Evolutionary conservation across 2,113 vertebrate species (phyloP).

Genomic region (Charadrius vociferus): DNA sequence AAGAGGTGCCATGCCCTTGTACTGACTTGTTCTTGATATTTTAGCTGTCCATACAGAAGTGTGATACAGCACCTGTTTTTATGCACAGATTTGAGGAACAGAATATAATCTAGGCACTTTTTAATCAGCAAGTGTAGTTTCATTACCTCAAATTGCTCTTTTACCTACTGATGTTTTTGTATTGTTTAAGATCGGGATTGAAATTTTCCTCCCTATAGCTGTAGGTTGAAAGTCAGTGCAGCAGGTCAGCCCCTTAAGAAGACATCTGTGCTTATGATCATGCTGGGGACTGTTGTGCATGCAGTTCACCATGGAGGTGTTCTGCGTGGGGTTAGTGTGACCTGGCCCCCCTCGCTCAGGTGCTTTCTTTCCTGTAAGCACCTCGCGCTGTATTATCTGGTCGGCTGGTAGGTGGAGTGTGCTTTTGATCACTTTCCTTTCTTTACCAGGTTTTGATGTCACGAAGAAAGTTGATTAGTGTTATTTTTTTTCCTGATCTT

Average conservation of each 20-base stretch:
- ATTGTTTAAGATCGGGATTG: background rate
- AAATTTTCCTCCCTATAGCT: background rate
- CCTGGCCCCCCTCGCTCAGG: background rate
- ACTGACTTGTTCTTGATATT: background rate
- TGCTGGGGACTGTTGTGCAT: background rate
- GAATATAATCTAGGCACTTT: background rate
- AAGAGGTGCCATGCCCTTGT: background rate
- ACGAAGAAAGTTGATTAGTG: background rate
- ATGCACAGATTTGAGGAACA: background rate
- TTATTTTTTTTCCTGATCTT: background rate
- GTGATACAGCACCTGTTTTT: background rate
- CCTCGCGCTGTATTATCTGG: rapidly evolving
- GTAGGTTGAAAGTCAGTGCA: background rate
- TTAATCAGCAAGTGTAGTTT: background rate
- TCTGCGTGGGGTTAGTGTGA: background rate
- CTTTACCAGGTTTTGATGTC: background rate
- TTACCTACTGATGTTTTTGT: background rate
- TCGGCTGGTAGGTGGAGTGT: background rate
- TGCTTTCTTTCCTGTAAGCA: rapidly evolving
- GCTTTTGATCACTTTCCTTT: background rate
- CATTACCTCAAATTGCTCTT: background rate
- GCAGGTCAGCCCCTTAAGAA: background rate
- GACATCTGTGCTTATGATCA: background rate
- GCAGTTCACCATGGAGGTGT: background rate
- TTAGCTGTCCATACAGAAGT: background rate